Percentiles rank a stretch among this genome's conserved stretches.
phyloP scores from a whole-genome alignment of 2,797 vertebrate genomes.

The Staurois parvus region DNA sequence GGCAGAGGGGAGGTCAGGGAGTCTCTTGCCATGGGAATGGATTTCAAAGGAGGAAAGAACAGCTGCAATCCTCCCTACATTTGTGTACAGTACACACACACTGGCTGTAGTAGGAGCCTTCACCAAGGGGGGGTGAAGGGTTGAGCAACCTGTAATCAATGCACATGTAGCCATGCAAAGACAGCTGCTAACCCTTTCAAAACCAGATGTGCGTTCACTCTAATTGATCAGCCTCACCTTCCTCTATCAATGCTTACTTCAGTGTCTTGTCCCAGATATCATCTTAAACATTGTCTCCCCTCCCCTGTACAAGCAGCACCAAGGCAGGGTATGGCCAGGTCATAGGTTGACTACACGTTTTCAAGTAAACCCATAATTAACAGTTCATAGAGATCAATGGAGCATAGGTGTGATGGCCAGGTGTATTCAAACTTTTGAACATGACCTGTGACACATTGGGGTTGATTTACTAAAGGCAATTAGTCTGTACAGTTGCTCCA shows the following conservation, averaged over 20 bases:
- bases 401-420: too few relatives aligned
- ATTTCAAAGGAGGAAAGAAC: slow-evolving; percentile 62
- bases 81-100: background rate
- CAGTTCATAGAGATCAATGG: too few relatives aligned
- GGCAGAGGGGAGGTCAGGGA: slow-evolving; percentile 68
- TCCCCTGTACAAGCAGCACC: background rate
- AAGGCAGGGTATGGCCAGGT: background rate
- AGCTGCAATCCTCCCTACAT: slow-evolving; percentile 47
- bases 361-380: too few relatives aligned
- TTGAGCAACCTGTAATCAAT: slow-evolving; percentile 7
- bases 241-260: background rate
- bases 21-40: slow-evolving; percentile 67
- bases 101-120: background rate
- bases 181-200: slow-evolving; percentile 21
- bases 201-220: slow-evolving; percentile 5
- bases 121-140: background rate
- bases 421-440: too few relatives aligned
- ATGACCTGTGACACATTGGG: too few relatives aligned
- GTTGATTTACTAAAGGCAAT: too few relatives aligned
- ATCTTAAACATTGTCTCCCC: background rate
- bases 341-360: background rate
- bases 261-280: background rate
- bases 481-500: too few relatives aligned
- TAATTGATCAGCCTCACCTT: background rate
- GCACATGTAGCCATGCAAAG: background rate